A percentile compares a stretch with the other conserved stretches of the same genome.
Evolutionary conservation across 2,888 invertebrate species (phyloP).

Genomic region (Drosophila mayaguana): DNA sequence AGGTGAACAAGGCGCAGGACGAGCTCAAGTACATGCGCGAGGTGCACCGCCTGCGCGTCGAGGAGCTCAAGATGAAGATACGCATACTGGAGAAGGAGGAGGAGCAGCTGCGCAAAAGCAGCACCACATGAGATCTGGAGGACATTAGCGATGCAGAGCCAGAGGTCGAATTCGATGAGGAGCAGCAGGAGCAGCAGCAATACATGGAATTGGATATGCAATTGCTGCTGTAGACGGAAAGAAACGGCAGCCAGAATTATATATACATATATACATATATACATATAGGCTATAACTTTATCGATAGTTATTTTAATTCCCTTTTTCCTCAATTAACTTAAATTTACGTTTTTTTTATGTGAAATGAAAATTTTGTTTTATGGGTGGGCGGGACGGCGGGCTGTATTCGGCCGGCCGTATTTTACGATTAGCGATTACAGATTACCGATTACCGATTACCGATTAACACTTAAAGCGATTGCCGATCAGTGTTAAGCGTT

Average conservation of each 20-base stretch:
- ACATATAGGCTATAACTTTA: slow-evolving; percentile 20
- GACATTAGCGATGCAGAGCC: slow-evolving; percentile 65
- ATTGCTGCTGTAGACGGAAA: slow-evolving; percentile 48
- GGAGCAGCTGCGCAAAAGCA: slow-evolving; percentile 76
- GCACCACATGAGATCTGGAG: slow-evolving; percentile 69
- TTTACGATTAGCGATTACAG: slow-evolving; percentile 5
- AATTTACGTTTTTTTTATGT: slow-evolving; percentile 4
- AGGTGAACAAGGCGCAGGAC: slow-evolving; percentile 82
- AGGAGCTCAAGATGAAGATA: slow-evolving; percentile 83
- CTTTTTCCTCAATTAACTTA: slow-evolving; percentile 17
- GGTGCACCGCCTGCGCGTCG: slow-evolving; percentile 81
- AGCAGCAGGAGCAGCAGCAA: slow-evolving; percentile 1
- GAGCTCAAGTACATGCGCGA: slow-evolving; percentile 83
- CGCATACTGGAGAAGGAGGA: slow-evolving; percentile 83
- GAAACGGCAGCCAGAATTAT: slow-evolving; percentile 21
- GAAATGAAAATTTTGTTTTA: slow-evolving; percentile 7
- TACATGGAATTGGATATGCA: slow-evolving; percentile 56
- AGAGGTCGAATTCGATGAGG: neutral
- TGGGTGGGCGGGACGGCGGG: slow-evolving; percentile 39
- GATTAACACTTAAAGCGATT: neutral
- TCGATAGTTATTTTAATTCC: slow-evolving; percentile 4
- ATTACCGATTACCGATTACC: slow-evolving; percentile 16
- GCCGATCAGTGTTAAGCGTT: neutral
- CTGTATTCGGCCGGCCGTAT: slow-evolving; percentile 20
- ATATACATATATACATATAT: slow-evolving; percentile 15